These are phyloP conservation scores for Pelobates fuscus DNA, from an alignment of 2,113 vertebrate genomes.

Conservation along the genomic window DNA sequence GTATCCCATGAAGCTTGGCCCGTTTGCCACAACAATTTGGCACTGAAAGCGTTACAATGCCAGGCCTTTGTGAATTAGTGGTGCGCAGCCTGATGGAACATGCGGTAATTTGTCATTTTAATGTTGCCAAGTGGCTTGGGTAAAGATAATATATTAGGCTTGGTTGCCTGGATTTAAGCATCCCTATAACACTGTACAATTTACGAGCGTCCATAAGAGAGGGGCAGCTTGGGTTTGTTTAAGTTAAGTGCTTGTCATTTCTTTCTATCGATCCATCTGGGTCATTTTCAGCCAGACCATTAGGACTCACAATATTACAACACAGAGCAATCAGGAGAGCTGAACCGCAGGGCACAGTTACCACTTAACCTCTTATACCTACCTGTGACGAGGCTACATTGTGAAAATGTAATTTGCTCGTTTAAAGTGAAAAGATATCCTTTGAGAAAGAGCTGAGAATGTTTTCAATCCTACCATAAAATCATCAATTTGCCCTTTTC, in stretches of 20 bases:
- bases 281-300: conserved; percentile 1
- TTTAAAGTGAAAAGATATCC: too few species aligned
- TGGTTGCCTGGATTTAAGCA: conserved; percentile 1
- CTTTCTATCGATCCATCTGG: conserved; percentile 20
- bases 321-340: conserved; percentile 7
- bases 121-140: conserved; percentile 17
- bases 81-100: not conserved
- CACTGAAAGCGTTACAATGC: not conserved
- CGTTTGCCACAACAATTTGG: too few species aligned
- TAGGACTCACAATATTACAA: conserved; percentile 3
- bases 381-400: too few species aligned
- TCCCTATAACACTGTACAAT: conserved; percentile 11
- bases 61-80: conserved; percentile 3
- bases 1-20: too few species aligned
- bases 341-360: not conserved
- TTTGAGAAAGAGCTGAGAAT: too few species aligned
- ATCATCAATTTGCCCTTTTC: too few species aligned
- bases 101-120: conserved; percentile 25
- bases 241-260: conserved; percentile 24
- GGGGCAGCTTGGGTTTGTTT: conserved; percentile 3
- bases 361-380: too few species aligned
- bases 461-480: too few species aligned
- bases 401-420: too few species aligned
- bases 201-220: conserved; percentile 6
- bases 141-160: conserved; percentile 21